Evolutionary conservation across 1,140 invertebrate species (phyloP), one percentile per base, ranked within the genome.

Genomic region (Scaptodrosophila lebanonensis): DNA sequence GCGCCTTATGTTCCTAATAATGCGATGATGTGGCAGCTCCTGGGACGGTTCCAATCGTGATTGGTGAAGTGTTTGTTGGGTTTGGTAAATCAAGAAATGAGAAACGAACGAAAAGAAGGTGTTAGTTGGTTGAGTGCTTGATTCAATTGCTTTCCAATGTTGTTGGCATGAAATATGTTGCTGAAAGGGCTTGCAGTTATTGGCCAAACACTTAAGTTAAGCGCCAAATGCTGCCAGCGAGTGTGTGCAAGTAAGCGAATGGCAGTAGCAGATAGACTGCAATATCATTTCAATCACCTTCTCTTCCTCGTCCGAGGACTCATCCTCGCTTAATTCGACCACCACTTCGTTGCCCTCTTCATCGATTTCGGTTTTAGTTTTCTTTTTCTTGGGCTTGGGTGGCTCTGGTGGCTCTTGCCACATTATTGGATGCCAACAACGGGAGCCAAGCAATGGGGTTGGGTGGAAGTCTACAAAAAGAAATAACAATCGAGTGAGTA

Each of bases 391-490:
- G 38, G 85, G 84, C 66, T 86, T 83, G 53, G 84, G 84, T 62
- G 85, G 84, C 69, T 67, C 68, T 48, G 82, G 73, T 53, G 85
- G 84, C 43, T 85, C 69, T 53, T 77, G 75, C 85, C 86, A 87
- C 84, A 87, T 85, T 40, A 87, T 83, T 48, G 86, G 86, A 86
- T 87, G 86, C 86, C 86, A 87, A 70, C 68, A 77, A 70, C 82
- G 83, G 57, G 70, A 73, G 65, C 86, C 85, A 73, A 86, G 76
- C 76, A 86, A 71, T 68, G 85, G 84, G 70, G 84, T 86, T 62
- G 84, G 84, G 73, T 53, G 62, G 73, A 86, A 86, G 61, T 86
- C 84, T 86, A 86, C 65, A 66, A 83, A 75, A 66, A 67, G 51
- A 68, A 57, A 72, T 52, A 75, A 43, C 30, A 66, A 63, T 44